Conservation (phyloP, 1,140 invertebrate species). For the Lepidurus arcticus region DNA sequence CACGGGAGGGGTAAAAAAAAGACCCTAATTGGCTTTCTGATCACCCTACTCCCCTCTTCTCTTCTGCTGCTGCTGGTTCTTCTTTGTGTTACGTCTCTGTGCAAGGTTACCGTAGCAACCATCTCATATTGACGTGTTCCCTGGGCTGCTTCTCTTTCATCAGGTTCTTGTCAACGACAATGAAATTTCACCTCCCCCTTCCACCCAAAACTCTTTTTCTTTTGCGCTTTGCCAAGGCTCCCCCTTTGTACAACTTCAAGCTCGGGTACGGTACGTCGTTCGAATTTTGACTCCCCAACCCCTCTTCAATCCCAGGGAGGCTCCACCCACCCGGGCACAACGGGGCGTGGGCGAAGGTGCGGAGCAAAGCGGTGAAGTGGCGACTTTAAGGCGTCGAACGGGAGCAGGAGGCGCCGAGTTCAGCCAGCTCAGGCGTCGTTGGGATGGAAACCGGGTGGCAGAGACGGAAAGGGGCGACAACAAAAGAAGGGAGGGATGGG, state of each 20-base stretch:
- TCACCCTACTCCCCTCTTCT: not conserved
- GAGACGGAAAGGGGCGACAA: not conserved
- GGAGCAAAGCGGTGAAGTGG: constrained; percentile 10
- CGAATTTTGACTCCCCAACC: not conserved
- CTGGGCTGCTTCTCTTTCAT: not conserved
- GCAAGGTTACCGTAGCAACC: not conserved
- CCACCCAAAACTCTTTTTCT: not conserved
- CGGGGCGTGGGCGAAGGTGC: constrained; percentile 11
- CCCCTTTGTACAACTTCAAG: not conserved
- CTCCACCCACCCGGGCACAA: not conserved
- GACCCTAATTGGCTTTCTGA: not conserved
- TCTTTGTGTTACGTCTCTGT: constrained; percentile 19
- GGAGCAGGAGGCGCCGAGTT: constrained; percentile 20
- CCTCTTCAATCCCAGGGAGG: not conserved
- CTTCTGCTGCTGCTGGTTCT: not conserved
- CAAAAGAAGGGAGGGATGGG: not conserved
- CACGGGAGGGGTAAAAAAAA: not conserved
- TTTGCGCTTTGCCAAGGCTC: not conserved
- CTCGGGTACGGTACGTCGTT: not conserved
- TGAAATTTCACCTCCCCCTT: not conserved
- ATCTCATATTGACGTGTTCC: constrained; percentile 15
- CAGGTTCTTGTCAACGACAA: constrained; percentile 11
- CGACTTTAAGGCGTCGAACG: constrained; percentile 15
- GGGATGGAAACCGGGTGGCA: not conserved
- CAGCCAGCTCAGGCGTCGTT: constrained; percentile 20